Conservation (phyloP, 2,888 invertebrate species). For the Drosophila neotestacea region DNA sequence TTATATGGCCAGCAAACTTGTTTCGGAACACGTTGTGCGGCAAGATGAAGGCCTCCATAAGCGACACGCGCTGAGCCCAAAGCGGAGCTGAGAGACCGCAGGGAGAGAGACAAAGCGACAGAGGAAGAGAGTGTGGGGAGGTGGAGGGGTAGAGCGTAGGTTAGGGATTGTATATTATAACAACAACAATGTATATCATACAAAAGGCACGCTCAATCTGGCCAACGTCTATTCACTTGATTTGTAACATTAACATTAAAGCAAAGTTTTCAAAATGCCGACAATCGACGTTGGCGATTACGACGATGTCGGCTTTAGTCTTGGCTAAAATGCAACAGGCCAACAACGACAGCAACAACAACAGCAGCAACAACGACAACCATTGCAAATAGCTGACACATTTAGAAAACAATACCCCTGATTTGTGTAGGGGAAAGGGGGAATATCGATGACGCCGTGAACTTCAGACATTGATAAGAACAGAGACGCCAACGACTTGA, state of each 20-base stretch:
- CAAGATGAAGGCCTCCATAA: slow-evolving; percentile 73
- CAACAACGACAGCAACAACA: slow-evolving; percentile 1
- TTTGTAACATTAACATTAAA: slow-evolving; percentile 76
- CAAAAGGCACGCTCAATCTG: slow-evolving; percentile 76
- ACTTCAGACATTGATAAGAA: slow-evolving; percentile 31
- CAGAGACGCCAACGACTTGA: slow-evolving; percentile 7
- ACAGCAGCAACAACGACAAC: slow-evolving; percentile 18
- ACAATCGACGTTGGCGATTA: slow-evolving; percentile 33
- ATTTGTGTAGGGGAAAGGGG: neutral
- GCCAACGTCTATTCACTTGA: slow-evolving; percentile 71
- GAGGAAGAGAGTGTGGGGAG: neutral
- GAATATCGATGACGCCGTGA: slow-evolving; percentile 43
- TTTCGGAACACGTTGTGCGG: slow-evolving; percentile 76
- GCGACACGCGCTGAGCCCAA: slow-evolving; percentile 69
- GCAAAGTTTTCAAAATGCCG: slow-evolving; percentile 71
- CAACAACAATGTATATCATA: slow-evolving; percentile 51
- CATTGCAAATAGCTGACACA: slow-evolving; percentile 20
- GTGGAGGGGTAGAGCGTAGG: slow-evolving; percentile 15
- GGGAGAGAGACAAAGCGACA: neutral
- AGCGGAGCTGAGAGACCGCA: slow-evolving; percentile 22
- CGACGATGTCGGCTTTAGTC: slow-evolving; percentile 34
- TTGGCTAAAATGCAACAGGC: slow-evolving; percentile 63
- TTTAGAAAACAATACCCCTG: slow-evolving; percentile 32
- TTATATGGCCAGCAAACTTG: slow-evolving; percentile 66
- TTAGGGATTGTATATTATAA: slow-evolving; percentile 44